Base-by-base conservation (phyloP, 2,113 vertebrate genomes). In the Trematocara zebra region DNA sequence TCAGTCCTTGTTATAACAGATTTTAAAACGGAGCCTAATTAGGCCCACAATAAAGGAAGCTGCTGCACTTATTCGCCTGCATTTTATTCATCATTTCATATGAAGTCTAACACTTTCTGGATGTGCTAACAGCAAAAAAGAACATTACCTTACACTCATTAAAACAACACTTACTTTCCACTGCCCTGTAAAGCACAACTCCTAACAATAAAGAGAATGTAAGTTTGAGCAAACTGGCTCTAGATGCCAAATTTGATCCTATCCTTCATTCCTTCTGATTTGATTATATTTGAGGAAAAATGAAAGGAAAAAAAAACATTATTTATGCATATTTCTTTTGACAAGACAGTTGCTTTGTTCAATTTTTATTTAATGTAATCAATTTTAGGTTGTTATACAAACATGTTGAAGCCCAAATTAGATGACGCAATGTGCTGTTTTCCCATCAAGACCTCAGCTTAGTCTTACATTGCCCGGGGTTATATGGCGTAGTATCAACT, bases 401-500 rank as follows among this genome's bases (percentile, higher is more conserved):
- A 87, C 8, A 80, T 8, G 20, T 20, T 5, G 33, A 35, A n/a
- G 61, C 11, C 49, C 79, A 88, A 83, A 61, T 83, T 47, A 86
- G 78, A 83, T 88, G 89, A 89, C 81, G 85, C 54, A 81, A 82
- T 64, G 69, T 56, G 20, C 42, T 74, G 12, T 79, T 57, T 72
- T 31, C 18, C 9, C 23, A 51, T 82, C 4, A 76, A 82, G 86
- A 87, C 78, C 82, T 80, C 61, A 40, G 56, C 67, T 80, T 53
- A 53, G 80, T 44, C 51, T 78, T 15, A 49, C 72, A 59, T 74
- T 85, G 49, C 89, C 4, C 3, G 11, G 8, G 83, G 59, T 90
- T 64, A 89, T 80, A 85, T 84, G 78, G 74, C 82, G 91, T 80
- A 92, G 69, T 53, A 87, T 92, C 81, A 89, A 37, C 78, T 91